A percentile compares a stretch with the other conserved stretches of the same genome.
These are phyloP conservation scores for Chymomyza costata DNA, from an alignment of 1,140 invertebrate genomes.

Conservation along the genomic window DNA sequence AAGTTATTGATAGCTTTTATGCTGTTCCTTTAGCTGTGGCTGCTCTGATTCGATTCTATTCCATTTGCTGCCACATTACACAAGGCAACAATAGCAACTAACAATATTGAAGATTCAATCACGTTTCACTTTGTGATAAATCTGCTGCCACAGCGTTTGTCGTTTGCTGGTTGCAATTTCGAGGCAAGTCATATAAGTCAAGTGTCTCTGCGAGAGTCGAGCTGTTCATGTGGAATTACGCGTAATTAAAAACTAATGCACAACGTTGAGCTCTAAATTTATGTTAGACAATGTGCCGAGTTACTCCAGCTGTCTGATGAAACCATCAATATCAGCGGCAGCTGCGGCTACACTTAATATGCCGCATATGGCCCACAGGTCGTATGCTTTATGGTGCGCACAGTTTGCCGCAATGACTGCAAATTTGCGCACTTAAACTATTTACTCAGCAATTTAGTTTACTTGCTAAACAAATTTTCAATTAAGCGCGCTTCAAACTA, in stretches of 20 bases:
- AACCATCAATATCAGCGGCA: conserved; percentile 17
- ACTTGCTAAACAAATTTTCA: conserved; percentile 51
- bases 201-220: conserved; percentile 15
- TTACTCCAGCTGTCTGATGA: conserved; percentile 29
- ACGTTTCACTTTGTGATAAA: conserved; percentile 64
- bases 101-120: conserved; percentile 39
- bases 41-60: conserved; percentile 30
- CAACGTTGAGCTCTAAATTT: conserved; percentile 27
- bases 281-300: conserved; percentile 32
- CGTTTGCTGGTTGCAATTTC: conserved; percentile 22
- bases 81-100: too few species aligned
- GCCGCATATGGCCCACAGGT: conserved; percentile 21
- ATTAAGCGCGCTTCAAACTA: conserved; percentile 31
- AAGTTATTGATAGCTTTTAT: conserved; percentile 59
- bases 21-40: conserved; percentile 15
- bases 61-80: conserved; percentile 57
- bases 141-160: conserved; percentile 43
- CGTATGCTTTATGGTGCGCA: conserved; percentile 37
- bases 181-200: neutral
- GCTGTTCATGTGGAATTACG: conserved; percentile 62
- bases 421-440: conserved; percentile 52
- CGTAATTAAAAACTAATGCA: conserved; percentile 68
- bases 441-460: conserved; percentile 58
- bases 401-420: too few species aligned
- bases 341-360: conserved; percentile 43